phyloP scores from a whole-genome alignment of 2,797 vertebrate species.

The Linurgus olivaceus region DNA sequence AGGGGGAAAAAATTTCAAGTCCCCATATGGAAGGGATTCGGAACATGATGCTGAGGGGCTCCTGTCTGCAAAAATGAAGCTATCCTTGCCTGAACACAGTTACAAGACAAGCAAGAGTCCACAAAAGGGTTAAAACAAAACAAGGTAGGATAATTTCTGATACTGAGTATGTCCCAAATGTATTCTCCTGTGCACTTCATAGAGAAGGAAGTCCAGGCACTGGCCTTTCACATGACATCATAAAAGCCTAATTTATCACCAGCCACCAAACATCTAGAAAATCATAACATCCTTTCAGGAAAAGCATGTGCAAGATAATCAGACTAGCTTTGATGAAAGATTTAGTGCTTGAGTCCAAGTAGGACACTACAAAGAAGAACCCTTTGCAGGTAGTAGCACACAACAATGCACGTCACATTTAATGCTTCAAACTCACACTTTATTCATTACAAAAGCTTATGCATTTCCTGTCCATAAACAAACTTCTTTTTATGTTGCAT shows the following conservation, averaged over 20 bases:
- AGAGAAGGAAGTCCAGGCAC: conserved; percentile 84
- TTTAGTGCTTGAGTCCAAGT: conserved; percentile 72
- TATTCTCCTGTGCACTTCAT: conserved; percentile 69
- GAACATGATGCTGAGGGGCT: neutral
- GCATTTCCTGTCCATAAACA: conserved; percentile 34
- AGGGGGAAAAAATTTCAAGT: neutral
- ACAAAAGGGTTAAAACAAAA: conserved; percentile 68
- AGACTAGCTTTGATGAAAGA: conserved; percentile 89
- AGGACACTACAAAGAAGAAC: conserved; percentile 66
- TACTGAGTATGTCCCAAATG: conserved; percentile 63
- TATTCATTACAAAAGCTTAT: neutral
- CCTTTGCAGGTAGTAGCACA: conserved; percentile 66
- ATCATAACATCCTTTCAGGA: conserved; percentile 99
- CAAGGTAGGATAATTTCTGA: conserved; percentile 42
- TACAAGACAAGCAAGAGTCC: neutral
- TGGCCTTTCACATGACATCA: conserved; percentile 93
- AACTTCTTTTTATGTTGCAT: neutral
- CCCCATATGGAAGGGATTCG: neutral
- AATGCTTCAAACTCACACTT: neutral
- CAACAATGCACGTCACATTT: neutral
- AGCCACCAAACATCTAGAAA: conserved; percentile 90
- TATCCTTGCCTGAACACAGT: neutral
- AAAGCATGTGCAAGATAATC: conserved; percentile 96
- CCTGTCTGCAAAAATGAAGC: neutral
- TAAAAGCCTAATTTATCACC: conserved; percentile 94